These are phyloP conservation scores for Elgaria multicarinata DNA, from an alignment of 2,113 vertebrate genomes.

Conservation along the genomic window DNA sequence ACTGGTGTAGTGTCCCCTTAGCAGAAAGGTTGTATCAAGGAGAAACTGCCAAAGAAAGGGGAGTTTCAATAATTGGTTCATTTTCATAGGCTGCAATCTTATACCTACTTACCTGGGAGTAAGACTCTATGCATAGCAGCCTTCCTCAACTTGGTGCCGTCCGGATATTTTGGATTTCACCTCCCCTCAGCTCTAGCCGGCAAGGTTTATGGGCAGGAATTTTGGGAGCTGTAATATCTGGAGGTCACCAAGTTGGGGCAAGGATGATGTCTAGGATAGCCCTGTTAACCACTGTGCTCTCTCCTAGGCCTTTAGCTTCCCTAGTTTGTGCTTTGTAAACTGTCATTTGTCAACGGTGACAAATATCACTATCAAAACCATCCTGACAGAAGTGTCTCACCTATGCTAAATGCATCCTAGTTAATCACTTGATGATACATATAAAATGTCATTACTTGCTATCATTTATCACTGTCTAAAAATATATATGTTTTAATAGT, in stretches of 20 bases:
- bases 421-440: conserved; percentile 12
- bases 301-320: background rate
- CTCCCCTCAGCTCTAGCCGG: background rate
- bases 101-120: background rate
- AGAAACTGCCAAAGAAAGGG: background rate
- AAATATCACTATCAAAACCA: background rate
- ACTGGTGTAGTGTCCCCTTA: background rate
- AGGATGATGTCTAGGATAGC: background rate
- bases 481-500: conserved; percentile 16
- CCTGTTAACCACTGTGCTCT: background rate
- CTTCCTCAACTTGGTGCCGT: too few relatives aligned
- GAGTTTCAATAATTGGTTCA: background rate
- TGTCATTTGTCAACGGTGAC: conserved; percentile 1
- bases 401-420: background rate
- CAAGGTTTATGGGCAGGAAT: background rate
- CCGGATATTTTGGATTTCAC: background rate
- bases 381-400: background rate
- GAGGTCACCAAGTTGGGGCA: background rate
- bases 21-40: background rate
- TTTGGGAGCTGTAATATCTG: background rate
- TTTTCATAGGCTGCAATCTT: background rate
- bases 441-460: background rate
- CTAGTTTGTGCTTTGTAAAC: background rate
- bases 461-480: background rate
- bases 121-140: background rate